Evolutionary conservation across 1,140 invertebrate species (phyloP), one percentile per base, ranked within the genome.

Genomic region (Drosophila lacteicornis): DNA sequence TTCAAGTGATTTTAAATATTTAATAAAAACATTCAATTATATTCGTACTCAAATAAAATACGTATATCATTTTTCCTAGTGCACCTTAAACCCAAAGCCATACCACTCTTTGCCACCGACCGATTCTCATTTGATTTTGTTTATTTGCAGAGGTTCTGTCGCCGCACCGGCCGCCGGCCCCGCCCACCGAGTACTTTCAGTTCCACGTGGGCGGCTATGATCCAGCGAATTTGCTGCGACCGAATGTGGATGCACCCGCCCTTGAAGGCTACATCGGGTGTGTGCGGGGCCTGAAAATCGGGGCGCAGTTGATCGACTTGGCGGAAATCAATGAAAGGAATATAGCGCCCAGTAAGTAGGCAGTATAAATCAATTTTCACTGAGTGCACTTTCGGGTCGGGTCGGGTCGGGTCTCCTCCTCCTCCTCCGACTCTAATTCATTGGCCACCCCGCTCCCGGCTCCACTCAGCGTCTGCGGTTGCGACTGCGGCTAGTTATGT

Each of bases 161-260:
- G 42, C 97, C 97, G 2, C 96, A 97, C 91, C 93, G 97, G 71
- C 97, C 97, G 8, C 96, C 96, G 11, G 96, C 96, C 7, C 95
- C 96, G 11, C 97, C 97, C 12, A 96, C 95, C 0, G 96, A 96
- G 77, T 98, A 98, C 93, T 97, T 97, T 83, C 96, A 98, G 93
- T 94, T 98, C 66, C 98, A 98, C 93, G 94, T 98, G 43, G 98
- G 97, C 49, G 97, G 97, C 19, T 97, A 97, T 80, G 96, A 97
- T 92, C 93, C 94, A 2, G 94, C 96, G 82, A 96, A 96, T 82
- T 92, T 97, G 43, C 93, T 96, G 62, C 93, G 95, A 38, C 94
- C 95, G 7, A 94, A 94, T 38, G 92, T 94, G 51, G 94, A 95
- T 43, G 93, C 93, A 1, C 81, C 93, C 1, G 88, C 95, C 4